A percentile compares a stretch with the other conserved stretches of the same genome.
Evolutionary conservation across 2,797 vertebrate genomes (phyloP).

Genomic region (Zenarchopterus dispar): DNA sequence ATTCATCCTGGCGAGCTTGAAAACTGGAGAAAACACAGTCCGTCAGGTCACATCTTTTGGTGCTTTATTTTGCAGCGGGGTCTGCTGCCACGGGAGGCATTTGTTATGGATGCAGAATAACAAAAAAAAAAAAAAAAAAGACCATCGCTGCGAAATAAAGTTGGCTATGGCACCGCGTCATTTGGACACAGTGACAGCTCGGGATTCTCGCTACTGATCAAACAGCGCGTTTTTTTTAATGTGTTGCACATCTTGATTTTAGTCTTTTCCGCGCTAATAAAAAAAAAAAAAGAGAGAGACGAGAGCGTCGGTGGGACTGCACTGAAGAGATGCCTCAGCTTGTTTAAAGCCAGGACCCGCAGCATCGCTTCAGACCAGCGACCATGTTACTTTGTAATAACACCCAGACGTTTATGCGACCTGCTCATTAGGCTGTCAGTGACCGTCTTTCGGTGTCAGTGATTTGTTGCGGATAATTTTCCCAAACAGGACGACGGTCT

Average conservation of each 20-base stretch:
- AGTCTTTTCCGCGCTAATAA: conserved; percentile 2
- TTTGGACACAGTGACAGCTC: conserved; percentile 10
- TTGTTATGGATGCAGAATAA: conserved; percentile 42
- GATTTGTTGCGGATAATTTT: conserved; percentile 12
- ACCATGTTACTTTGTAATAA: conserved; percentile 27
- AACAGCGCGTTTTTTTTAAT: not conserved
- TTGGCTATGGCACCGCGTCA: conserved; percentile 29
- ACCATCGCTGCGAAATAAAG: conserved; percentile 46
- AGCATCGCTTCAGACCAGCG: conserved; percentile 48
- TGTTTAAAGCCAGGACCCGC: conserved; percentile 39
- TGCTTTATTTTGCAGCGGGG: conserved; percentile 25
- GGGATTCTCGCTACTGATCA: not conserved
- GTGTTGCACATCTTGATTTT: conserved; percentile 3
- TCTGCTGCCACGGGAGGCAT: conserved; percentile 27
- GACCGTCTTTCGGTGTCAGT: conserved; percentile 28
- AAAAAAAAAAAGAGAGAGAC: conserved; percentile 1
- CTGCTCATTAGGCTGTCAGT: not conserved
- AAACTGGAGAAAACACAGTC: conserved; percentile 72
- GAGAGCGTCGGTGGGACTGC: conserved; percentile 16
- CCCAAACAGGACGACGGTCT: conserved; percentile 8
- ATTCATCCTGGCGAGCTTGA: conserved; percentile 92
- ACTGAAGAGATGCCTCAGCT: conserved; percentile 32
- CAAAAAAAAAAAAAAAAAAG: too few relatives aligned
- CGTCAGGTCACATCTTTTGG: conserved; percentile 56
- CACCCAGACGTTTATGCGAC: conserved; percentile 14